A percentile compares a stretch with the other conserved stretches of the same genome.
Conservation (phyloP, 2,113 vertebrate genomes). For the Callithrix jacchus region DNA sequence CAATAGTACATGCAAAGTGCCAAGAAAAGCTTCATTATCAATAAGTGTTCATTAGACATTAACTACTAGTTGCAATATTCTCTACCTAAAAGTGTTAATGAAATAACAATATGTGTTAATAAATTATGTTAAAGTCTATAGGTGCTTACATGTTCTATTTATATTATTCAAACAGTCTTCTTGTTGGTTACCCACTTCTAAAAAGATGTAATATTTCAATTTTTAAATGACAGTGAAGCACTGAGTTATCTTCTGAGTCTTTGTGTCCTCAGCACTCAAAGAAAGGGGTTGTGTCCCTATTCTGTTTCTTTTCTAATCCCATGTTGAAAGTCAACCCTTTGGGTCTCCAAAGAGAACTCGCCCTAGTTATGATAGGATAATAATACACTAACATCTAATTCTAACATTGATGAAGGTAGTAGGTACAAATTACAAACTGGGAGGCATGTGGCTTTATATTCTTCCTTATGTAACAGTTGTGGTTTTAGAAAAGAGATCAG, state of each 20-base stretch:
- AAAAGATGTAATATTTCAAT: not conserved
- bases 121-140: not conserved
- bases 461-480: not conserved
- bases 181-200: not conserved
- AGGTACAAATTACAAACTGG: conserved; percentile 28
- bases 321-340: not conserved
- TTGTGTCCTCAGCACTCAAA: not conserved
- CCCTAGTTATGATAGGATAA: not conserved
- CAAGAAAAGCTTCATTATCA: not conserved
- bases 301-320: conserved; percentile 10
- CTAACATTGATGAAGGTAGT: conserved; percentile 34
- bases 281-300: not conserved
- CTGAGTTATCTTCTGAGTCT: not conserved
- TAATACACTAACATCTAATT: conserved; percentile 25
- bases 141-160: not conserved
- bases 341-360: not conserved
- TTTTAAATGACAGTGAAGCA: not conserved
- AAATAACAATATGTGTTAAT: not conserved
- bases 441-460: not conserved
- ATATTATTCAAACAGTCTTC: not conserved
- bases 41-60: not conserved
- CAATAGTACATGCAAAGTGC: not conserved
- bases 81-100: not conserved
- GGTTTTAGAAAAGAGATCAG: conserved; percentile 38
- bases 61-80: not conserved